These are phyloP conservation scores for Serilophus lunatus DNA, from an alignment of 2,113 vertebrate species.

Conservation along the genomic window DNA sequence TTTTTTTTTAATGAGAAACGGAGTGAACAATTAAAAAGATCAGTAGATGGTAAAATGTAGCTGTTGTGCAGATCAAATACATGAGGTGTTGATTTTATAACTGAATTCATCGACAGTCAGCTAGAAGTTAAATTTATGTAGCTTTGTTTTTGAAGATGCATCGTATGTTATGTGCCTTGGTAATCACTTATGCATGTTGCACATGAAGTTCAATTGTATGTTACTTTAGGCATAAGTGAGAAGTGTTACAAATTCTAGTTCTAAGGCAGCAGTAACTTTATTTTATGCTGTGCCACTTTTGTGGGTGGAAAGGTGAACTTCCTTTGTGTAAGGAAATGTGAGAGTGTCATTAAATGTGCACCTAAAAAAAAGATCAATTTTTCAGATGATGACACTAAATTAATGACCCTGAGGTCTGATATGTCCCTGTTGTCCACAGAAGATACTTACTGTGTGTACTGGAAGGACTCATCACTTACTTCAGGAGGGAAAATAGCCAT, in stretches of 20 bases:
- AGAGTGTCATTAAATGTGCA: not conserved
- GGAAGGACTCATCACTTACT: not conserved
- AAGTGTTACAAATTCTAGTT: not conserved
- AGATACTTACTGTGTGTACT: not conserved
- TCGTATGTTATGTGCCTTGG: not conserved
- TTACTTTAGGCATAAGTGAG: not conserved
- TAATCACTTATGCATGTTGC: not conserved
- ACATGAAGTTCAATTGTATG: not conserved
- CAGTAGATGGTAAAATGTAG: not conserved
- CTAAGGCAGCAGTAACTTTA: not conserved
- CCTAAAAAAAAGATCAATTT: not conserved
- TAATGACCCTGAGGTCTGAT: not conserved
- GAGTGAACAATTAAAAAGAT: not conserved
- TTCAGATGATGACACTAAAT: not conserved
- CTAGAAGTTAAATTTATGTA: not conserved
- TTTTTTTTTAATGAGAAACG: not conserved
- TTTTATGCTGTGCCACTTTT: not conserved
- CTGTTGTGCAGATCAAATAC: not conserved
- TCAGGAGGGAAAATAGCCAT: not conserved
- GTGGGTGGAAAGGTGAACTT: not conserved
- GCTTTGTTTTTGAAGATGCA: not conserved
- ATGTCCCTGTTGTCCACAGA: not conserved
- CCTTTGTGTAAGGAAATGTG: not conserved
- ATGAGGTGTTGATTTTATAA: not conserved
- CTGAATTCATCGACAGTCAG: not conserved